A percentile compares a stretch with the other conserved stretches of the same genome.
phyloP scores from a whole-genome alignment of 2,888 invertebrate genomes.

The Willowsia nigromaculata region DNA sequence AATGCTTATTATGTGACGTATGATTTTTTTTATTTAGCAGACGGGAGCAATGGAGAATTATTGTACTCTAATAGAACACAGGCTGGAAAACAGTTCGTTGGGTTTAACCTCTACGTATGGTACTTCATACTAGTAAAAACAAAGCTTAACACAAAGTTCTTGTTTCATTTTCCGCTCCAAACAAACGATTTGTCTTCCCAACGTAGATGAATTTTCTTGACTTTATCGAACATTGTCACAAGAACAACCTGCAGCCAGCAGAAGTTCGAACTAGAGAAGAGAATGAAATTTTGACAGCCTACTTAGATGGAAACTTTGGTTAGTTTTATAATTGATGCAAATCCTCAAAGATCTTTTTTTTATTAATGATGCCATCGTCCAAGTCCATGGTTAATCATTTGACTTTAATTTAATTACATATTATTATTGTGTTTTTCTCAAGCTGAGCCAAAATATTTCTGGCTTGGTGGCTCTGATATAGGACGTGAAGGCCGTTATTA shows the following conservation, averaged over 20 bases:
- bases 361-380: too few relatives aligned
- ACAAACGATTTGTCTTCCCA: not conserved
- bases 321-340: not conserved
- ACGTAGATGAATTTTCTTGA: slow-evolving; percentile 55
- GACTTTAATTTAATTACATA: too few relatives aligned
- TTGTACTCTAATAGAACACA: not conserved
- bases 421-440: not conserved
- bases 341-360: too few relatives aligned
- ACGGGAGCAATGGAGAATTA: too few relatives aligned
- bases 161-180: too few relatives aligned
- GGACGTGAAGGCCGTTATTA: slow-evolving; percentile 95
- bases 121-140: too few relatives aligned
- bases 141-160: too few relatives aligned
- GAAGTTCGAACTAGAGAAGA: slow-evolving; percentile 34
- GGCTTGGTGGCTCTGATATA: slow-evolving; percentile 89
- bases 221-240: slow-evolving; percentile 53
- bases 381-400: too few relatives aligned
- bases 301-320: slow-evolving; percentile 56
- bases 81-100: slow-evolving; percentile 29
- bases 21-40: too few relatives aligned
- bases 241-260: slow-evolving; percentile 42
- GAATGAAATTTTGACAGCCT: slow-evolving; percentile 25
- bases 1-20: too few relatives aligned
- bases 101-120: slow-evolving; percentile 43
- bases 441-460: slow-evolving; percentile 80